A percentile compares a stretch with the other conserved stretches of the same genome.
Evolutionary conservation across 2,113 vertebrate genomes (phyloP).

Genomic region (Astur gentilis): DNA sequence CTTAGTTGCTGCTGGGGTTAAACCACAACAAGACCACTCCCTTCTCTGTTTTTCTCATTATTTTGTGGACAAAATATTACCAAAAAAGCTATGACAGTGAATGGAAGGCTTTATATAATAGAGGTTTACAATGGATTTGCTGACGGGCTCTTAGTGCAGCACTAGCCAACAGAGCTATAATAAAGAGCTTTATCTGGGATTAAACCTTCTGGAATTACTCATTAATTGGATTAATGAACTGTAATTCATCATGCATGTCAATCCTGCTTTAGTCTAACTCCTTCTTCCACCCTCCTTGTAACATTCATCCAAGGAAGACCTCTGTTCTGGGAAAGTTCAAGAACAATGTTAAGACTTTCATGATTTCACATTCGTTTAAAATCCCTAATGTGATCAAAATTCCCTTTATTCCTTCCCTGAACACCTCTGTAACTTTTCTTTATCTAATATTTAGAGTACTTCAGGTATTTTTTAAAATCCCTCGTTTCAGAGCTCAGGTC

Average conservation of each 20-base stretch:
- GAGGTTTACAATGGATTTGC: constrained; percentile 38
- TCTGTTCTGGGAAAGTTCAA: constrained; percentile 37
- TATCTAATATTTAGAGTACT: neutral
- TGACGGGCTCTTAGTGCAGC: neutral
- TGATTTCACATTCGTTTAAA: constrained; percentile 46
- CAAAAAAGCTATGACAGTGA: neutral
- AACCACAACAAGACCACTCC: neutral
- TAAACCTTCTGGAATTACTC: constrained; percentile 67
- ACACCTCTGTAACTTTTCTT: neutral
- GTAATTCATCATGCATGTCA: constrained; percentile 56
- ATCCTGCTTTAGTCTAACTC: constrained; percentile 41
- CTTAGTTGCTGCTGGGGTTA: too few relatives aligned
- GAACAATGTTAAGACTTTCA: constrained; percentile 13
- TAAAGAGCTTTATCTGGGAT: constrained; percentile 66
- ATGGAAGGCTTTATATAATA: neutral
- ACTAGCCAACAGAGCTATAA: constrained; percentile 40
- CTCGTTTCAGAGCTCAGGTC: neutral
- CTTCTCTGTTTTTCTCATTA: neutral
- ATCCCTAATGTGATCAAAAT: constrained; percentile 42
- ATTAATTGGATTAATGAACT: constrained; percentile 78
- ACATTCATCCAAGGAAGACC: constrained; percentile 22
- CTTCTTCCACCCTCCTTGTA: constrained; percentile 21
- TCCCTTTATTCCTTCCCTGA: neutral
- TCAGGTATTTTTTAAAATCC: neutral
- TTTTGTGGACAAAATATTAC: neutral